Evolutionary conservation across 2,888 invertebrate species (phyloP), one percentile per base, ranked within the genome.

Genomic region (Noctua comes): DNA sequence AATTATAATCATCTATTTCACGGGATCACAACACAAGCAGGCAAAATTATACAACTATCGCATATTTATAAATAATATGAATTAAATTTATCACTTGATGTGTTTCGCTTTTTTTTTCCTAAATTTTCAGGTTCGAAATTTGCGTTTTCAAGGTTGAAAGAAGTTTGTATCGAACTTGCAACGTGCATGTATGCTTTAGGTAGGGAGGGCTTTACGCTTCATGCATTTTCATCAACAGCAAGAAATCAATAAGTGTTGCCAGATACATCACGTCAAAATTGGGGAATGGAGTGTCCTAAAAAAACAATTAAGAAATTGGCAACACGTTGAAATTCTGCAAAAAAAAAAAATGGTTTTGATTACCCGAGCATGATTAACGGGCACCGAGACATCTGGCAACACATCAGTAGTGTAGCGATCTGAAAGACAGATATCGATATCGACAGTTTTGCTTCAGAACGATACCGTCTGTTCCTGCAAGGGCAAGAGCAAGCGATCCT

Each of bases 381-480:
- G 81, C 46, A 73, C 54, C 31, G 59, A 66, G 77, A 83, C 79
- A 84, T 86, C 85, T 87, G 89, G 84, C 86, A 80, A 88, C 88
- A 90, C 84, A 82, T 68, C 73, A 83, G 87, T 88, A 89, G 87
- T 82, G 79, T 89, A 91, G 83, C 91, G 83, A 88, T 77, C 64
- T 54, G 46, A 74, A n/a, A 77, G 75, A 89, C 85, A 88, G 91
- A 90, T 91, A 90, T 89, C 91, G 92, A 91, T 85, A 90, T 70
- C 69, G 69, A 64, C 11, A 83, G 76, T 95, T 96, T 93, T 92
- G 94, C 94, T 92, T 91, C 96, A 96, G 96, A 96, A 94, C 88
- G 93, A 92, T 87, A 93, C 92, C 51, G 76, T 93, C 71, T 95
- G 95, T 89, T 92, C 94, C 91, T 93, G 95, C 89, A 92, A 91